Percentiles rank a stretch among this genome's conserved stretches.
These are phyloP conservation scores for Typhlichthys subterraneus DNA, from an alignment of 2,797 vertebrate genomes.

Conservation along the genomic window DNA sequence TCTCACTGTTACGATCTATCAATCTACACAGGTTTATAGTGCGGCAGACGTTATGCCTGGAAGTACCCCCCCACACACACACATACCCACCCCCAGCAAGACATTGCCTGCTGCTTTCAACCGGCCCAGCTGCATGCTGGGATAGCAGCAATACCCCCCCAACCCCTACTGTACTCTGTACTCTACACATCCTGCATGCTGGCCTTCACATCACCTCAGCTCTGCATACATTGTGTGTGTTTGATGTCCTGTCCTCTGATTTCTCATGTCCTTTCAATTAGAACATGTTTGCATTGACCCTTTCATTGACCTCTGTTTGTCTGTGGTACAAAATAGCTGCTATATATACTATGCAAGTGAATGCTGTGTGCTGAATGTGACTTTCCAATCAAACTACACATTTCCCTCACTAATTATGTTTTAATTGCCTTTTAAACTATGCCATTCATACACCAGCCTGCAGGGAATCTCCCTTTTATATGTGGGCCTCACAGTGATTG, in stretches of 20 bases:
- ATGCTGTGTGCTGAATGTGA: slow-evolving; percentile 6
- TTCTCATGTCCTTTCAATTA: background rate
- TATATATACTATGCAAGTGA: too few relatives aligned
- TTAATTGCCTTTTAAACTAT: slow-evolving; percentile 40
- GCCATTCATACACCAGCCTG: slow-evolving; percentile 39
- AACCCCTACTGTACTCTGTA: too few relatives aligned
- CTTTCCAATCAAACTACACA: slow-evolving; percentile 11
- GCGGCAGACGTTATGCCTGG: slow-evolving; percentile 26
- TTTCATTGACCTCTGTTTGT: background rate
- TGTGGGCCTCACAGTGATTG: slow-evolving; percentile 51
- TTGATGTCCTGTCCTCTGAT: background rate
- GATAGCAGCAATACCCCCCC: slow-evolving; percentile 17
- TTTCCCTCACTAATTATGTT: slow-evolving; percentile 40
- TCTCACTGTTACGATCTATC: slow-evolving; percentile 72
- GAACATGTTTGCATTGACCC: slow-evolving; percentile 4
- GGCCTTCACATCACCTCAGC: slow-evolving; percentile 7
- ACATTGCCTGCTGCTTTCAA: slow-evolving; percentile 39
- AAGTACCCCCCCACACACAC: too few relatives aligned
- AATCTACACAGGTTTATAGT: slow-evolving; percentile 54
- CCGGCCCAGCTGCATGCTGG: slow-evolving; percentile 54
- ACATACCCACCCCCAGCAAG: slow-evolving; percentile 21
- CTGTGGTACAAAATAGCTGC: too few relatives aligned
- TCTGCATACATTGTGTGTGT: slow-evolving; percentile 9
- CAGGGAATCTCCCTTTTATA: slow-evolving; percentile 34
- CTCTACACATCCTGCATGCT: slow-evolving; percentile 23